phyloP scores from a whole-genome alignment of 2,113 vertebrate genomes.

The Neolamprologus fasciatus region DNA sequence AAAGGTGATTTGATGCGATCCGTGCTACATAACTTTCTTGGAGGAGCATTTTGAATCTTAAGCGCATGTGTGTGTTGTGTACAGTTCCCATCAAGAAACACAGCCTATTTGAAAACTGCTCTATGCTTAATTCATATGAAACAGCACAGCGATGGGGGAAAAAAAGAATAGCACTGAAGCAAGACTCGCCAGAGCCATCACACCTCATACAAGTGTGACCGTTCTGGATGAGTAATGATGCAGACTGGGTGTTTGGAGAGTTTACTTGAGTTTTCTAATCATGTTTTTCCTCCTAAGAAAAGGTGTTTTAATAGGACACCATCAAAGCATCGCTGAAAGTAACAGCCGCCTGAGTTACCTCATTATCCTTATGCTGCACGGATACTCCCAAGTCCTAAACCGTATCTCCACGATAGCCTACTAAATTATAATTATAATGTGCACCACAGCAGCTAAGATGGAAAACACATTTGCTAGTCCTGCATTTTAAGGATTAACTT shows the following conservation, averaged over 20 bases:
- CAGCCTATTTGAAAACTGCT: neutral
- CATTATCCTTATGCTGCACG: conserved; percentile 17
- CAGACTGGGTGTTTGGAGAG: neutral
- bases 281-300: conserved; percentile 19
- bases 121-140: conserved; percentile 7
- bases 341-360: conserved; percentile 13
- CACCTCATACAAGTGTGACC: neutral
- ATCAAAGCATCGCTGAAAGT: conserved; percentile 27
- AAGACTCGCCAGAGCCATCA: neutral
- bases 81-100: neutral
- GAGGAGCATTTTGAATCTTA: conserved; percentile 16
- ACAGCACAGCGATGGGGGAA: neutral
- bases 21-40: neutral
- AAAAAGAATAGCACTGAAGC: neutral
- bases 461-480: conserved; percentile 10
- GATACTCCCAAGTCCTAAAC: conserved; percentile 4
- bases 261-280: conserved; percentile 25
- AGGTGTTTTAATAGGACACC: conserved; percentile 11
- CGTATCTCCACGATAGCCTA: neutral
- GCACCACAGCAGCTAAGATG: neutral
- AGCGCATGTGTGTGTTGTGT: neutral
- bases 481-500: conserved; percentile 11
- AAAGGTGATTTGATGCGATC: conserved; percentile 37
- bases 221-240: conserved; percentile 18
- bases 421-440: conserved; percentile 24